Base-by-base conservation (phyloP, 2,797 vertebrate genomes). In the Valencia hispanica region DNA sequence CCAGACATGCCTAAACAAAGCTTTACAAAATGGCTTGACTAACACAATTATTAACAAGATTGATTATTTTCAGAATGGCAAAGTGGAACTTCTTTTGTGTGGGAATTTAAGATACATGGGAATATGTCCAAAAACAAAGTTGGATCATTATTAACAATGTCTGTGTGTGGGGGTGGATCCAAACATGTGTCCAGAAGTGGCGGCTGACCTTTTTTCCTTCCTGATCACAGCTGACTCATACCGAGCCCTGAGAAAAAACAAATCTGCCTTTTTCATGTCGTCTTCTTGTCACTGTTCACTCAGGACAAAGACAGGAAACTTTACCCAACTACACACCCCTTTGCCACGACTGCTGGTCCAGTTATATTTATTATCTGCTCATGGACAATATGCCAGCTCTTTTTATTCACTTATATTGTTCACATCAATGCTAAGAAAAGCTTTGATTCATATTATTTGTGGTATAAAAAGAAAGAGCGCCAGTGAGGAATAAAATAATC, bases 171-270 rank as follows among this genome's bases (percentile, higher is more conserved):
- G 76, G 78, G 66, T 2, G 43, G 72, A 12, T 81, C 80, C 68
- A 78, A 75, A 81, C 74, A 72, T 86, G 73, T 72, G 77, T 81
- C 81, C 84, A 80, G 48, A 39, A 83, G 70, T 84, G 41, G 68
- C 61, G 47, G 68, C 32, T 91, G 90, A 94, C 77, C 82, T 93
- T 68, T 90, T 89, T 89, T 92, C 91, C 91, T 93, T 74, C 63
- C 55, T 32, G 66, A 68, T 80, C 84, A 83, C 84, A 88, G 85
- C 84, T 91, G 86, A 74, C 74, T 89, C 79, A 68, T 0, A n/a
- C 71, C 1, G 61, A 82, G 75, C 74, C 72, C 61, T 66, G 85
- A 82, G 79, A 84, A 74, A 66, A 3, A 88, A 43, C n/a, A 32
- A 87, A 77, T 43, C 70, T 45, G 77, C 55, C 75, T 78, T 34